Conservation (phyloP, 1,140 invertebrate genomes). For the Caenorhabditis inopinata region DNA sequence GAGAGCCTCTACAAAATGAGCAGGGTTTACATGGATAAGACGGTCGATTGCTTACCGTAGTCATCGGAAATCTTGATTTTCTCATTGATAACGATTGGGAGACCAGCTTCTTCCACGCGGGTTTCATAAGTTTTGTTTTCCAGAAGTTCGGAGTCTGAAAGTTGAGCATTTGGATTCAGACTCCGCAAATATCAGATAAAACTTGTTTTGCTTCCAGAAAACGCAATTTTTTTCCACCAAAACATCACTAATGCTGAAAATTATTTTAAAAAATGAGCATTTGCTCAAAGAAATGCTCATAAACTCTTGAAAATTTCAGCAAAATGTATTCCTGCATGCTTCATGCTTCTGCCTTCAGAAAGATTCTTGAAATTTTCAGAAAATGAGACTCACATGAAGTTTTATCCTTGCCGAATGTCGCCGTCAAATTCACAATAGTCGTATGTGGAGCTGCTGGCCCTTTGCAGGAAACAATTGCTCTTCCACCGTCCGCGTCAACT, state of each 20-base stretch:
- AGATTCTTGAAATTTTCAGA: neutral
- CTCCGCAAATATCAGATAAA: too few species aligned
- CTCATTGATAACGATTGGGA: neutral
- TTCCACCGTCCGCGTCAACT: neutral
- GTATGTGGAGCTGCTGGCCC: slow-evolving; percentile 5
- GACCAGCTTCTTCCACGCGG: neutral
- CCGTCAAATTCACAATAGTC: neutral
- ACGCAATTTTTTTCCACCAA: too few species aligned
- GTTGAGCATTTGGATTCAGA: neutral
- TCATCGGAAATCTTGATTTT: neutral
- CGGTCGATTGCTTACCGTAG: neutral
- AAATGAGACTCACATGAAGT: neutral
- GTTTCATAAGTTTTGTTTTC: neutral
- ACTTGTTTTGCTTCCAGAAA: too few species aligned
- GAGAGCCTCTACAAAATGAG: neutral
- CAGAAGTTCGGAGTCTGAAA: neutral
- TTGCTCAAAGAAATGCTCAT: too few species aligned
- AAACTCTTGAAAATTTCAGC: too few species aligned
- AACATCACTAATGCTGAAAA: too few species aligned
- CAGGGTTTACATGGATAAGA: neutral
- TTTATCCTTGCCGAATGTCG: neutral
- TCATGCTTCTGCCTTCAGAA: too few species aligned
- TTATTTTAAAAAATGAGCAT: too few species aligned
- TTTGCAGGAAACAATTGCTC: neutral
- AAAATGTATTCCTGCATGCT: too few species aligned